Percentiles rank a stretch among this genome's conserved stretches.
Conservation (phyloP, 2,113 vertebrate species). For the Elaphurus davidianus region DNA sequence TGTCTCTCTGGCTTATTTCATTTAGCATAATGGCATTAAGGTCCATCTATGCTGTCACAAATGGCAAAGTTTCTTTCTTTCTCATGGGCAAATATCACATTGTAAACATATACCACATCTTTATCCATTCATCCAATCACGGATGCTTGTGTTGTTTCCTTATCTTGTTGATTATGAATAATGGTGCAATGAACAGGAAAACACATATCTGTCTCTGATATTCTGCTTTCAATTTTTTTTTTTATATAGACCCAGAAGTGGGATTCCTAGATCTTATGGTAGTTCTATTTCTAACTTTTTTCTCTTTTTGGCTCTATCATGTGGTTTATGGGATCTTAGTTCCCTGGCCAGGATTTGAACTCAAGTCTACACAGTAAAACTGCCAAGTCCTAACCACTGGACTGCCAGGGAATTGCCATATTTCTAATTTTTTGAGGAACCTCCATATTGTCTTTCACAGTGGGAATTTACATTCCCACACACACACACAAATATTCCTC, state of each 20-base stretch:
- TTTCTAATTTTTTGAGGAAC: not conserved
- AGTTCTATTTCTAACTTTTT: not conserved
- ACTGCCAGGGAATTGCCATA: not conserved
- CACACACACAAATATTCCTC: not conserved
- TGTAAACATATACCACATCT: not conserved
- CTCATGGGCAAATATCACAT: not conserved
- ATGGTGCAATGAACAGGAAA: not conserved
- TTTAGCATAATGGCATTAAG: not conserved
- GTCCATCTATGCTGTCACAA: not conserved
- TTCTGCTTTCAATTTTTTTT: not conserved
- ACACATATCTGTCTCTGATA: not conserved
- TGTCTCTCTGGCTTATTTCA: not conserved
- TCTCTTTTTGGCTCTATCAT: not conserved
- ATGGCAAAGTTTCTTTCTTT: not conserved
- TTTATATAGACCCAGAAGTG: not conserved
- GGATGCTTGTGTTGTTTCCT: not conserved
- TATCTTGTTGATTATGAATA: not conserved
- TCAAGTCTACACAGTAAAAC: not conserved
- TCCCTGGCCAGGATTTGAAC: not conserved
- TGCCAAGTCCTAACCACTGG: not conserved
- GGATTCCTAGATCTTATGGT: not conserved
- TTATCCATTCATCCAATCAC: not conserved
- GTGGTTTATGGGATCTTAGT: not conserved
- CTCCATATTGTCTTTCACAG: not conserved
- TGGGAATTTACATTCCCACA: not conserved